Evolutionary conservation across 2,888 invertebrate species (phyloP).

Genomic region (Himalopsyche japonica): DNA sequence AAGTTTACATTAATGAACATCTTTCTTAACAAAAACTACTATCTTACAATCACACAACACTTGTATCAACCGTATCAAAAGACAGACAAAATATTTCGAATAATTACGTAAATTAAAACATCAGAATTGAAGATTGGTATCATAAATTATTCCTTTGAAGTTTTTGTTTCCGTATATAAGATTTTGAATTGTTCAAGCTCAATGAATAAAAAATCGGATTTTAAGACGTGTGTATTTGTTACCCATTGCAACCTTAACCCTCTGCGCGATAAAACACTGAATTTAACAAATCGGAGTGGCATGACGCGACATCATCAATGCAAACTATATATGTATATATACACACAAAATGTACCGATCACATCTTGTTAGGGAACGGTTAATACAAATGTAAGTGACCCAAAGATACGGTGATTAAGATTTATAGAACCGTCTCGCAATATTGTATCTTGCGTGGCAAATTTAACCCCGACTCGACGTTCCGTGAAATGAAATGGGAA

Average conservation of each 20-base stretch:
- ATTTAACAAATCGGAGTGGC: background rate
- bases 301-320: background rate
- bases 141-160: too few relatives aligned
- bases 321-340: background rate
- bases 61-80: too few relatives aligned
- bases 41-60: too few relatives aligned
- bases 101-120: too few relatives aligned
- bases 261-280: background rate
- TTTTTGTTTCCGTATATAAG: too few relatives aligned
- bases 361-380: background rate
- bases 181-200: too few relatives aligned
- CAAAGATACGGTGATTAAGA: background rate
- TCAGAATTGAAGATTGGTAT: too few relatives aligned
- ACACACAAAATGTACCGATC: background rate
- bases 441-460: background rate
- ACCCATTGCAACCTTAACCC: background rate
- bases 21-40: too few relatives aligned
- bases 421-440: background rate
- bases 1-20: too few relatives aligned
- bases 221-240: background rate
- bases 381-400: background rate
- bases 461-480: background rate
- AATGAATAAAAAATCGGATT: too few relatives aligned
- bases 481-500: slow-evolving; percentile 27
- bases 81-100: too few relatives aligned